Base-by-base conservation (phyloP, 1,140 invertebrate species). In the Euwallacea similis region DNA sequence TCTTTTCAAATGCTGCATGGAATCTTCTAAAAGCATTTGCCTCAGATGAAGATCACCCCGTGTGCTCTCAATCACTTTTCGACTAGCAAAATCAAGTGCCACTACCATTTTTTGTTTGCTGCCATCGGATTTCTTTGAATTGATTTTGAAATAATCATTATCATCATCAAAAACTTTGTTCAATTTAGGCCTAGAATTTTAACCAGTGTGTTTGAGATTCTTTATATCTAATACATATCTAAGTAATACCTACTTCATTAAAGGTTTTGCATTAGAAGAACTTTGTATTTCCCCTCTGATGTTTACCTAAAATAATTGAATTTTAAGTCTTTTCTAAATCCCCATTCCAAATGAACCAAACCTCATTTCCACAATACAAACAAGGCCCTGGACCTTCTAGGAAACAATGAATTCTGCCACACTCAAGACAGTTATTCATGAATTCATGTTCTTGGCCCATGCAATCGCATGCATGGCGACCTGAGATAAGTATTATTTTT, bases 361-460 rank as follows among this genome's bases (percentile, higher is more conserved):
- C 95, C 72, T 93, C 81, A 76, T 89, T 88, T 2, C 89, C 91
- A 85, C 98, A 99, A 78, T 92, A 97, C 9, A 98, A 86, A 81
- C 98, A 99, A 1, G 95, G 94, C 0, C 98, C 98, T 44, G 95
- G 91, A 2, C 97, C 97, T 85, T 99, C 98, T 84, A 98, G 96
- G 64, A 88, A 87, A 84, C 97, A 99, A 21, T 99, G 93, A 77
- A 99, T 93, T 73, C 96, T 85, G 0, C 98, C 98, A 86, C 98
- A 99, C 63, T 89, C 88, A 0, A 93, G 78, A 78, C 98, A 99
- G 83, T 99, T 99, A 79, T 93, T 96, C 58, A 99, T 88, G 9
- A 99, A 83, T 60, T 88, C 84, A 83, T 99, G 98, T 79, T 91
- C 92, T 11, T 88, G 87, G 2, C 96, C 96, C 84, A 98, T 92